Base-by-base conservation (phyloP, 2,113 vertebrate species). In the Erythrocercus mccallii region DNA sequence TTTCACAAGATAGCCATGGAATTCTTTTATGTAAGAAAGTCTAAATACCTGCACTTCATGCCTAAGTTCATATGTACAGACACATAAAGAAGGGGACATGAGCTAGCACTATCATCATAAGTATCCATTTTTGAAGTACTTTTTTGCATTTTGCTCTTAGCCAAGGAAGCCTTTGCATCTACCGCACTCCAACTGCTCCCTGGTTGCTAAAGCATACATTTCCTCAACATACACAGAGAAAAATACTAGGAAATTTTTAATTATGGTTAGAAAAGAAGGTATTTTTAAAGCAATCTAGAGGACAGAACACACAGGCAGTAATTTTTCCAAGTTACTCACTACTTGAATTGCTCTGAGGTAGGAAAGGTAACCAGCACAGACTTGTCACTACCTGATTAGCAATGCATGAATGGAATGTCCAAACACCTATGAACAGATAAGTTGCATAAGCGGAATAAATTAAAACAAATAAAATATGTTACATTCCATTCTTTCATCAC, bases 381-480 rank as follows among this genome's bases (percentile, higher is more conserved):
- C 94, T 91, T 95, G 93, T 58, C 62, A 66, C 62, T 80, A 70
- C 35, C 23, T 73, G 73, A 92, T 95, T 95, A 95, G 76, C 35
- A 68, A 77, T 25, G 53, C 87, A 90, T 58, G 74, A 94, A 82
- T n/a, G 78, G 84, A 94, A 96, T 89, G 78, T 58, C 86, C 93
- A 76, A 94, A 87, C 45, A 91, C 60, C 65, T 84, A 81, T 15
- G 51, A 81, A 77, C 58, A 77, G 54, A 16, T 61, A 87, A 5
- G 45, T 89, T 95, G 81, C 74, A 85, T 92, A 94, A 97, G 61
- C 20, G 71, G 11, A 89, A 79, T 57, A 70, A 84, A 87, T 24
- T 31, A 88, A 76, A 94, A 86, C 17, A 96, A 95, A 86, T 64
- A 72, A 94, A 81, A 70, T 27, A 83, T 3, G 5, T 68, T 85